Base-by-base conservation (phyloP, 1,140 invertebrate genomes). In the Aphaenogaster rudis region DNA sequence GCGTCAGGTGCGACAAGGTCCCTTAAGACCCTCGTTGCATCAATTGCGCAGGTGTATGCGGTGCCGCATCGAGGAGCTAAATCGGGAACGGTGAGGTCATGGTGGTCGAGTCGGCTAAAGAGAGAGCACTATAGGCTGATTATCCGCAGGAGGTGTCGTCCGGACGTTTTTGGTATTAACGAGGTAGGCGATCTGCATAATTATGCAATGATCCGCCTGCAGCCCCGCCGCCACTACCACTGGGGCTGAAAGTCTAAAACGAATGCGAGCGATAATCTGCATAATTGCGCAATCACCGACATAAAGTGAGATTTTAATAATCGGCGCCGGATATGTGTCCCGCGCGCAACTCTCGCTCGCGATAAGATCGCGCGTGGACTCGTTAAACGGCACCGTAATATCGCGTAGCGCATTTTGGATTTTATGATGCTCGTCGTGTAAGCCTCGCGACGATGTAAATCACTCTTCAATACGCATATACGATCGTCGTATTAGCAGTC, bases 161-260 rank as follows among this genome's bases (percentile, higher is more conserved):
- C 82, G 72, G 45, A 61, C 39, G 28, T 78, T 71, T 59, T 74
- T 66, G 78, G 80, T 81, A 82, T 86, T 86, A 85, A 88, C 78
- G 77, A 72, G 48, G 84, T 59, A 61, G 61, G 57, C 84, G 54
- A 84, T 84, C 69, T 84, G 80, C 80, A 84, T 90, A 81, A 92
- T 92, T 91, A 89, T 91, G 88, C 88, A 92, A 91, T 81, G 86
- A 87, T 89, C 69, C 63, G 57, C 85, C 85, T 85, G 61, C 71
- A 82, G 79, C 84, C 69, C 79, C 76, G 71, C 57, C 33, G 86
- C 82, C 36, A 63, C 52, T 77, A 84, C 67, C 36, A 33, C 50
- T 63, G 66, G 15, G 64, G 52, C 76, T 57, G 59, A 82, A 87
- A 76, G 90, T 88, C 67, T 87, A 74, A 87, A 87, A 84, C 50